Base-by-base conservation (phyloP, 2,797 vertebrate species). In the Manis javanica region DNA sequence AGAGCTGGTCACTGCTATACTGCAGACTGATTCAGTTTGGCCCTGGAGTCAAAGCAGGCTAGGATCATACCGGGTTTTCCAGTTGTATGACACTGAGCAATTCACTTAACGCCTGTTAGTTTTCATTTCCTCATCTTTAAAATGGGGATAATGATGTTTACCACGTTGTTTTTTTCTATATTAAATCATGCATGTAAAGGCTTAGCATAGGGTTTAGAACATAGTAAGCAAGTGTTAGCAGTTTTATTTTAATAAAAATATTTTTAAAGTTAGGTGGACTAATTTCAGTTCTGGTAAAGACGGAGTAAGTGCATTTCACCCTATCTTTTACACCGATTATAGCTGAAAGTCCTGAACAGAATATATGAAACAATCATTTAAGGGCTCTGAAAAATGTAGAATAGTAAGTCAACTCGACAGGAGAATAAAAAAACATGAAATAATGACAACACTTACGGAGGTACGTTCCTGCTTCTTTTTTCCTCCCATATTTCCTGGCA, bases 111-210 rank as follows among this genome's bases (percentile, higher is more conserved):
- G 37, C 15, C 14, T 42, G 0, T 26, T 82, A 78, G 29, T n/a
- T 18, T 90, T 42, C 71, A 46, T 75, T 87, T 92, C 29, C 19
- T 87, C n/a, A 69, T 83, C 59, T 75, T 53, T 90, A 75, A 92
- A 94, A 90, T 77, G 23, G 14, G 26, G 7, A 74, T 12, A 37
- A 82, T 78, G 16, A 81, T n/a, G 10, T 75, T 93, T 81, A 75
- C 2, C 9, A 82, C 49, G 23, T 18, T 59, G 14, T 66, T 93
- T 88, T 88, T 46, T 89, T 75, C 21, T 42, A 2, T 69, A 31
- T 16, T 34, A 59, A 95, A 77, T 89, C 10, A 64, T 46, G 24
- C 16, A 14, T 24, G 1, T 24, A 90, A 46, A 79, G 42, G 8
- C 11, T 88, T 78, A 78, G 24, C 34, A 55, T 15, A 55, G 39